Base-by-base conservation (phyloP, 2,888 invertebrate species). In the Drosophila acutilabella region DNA sequence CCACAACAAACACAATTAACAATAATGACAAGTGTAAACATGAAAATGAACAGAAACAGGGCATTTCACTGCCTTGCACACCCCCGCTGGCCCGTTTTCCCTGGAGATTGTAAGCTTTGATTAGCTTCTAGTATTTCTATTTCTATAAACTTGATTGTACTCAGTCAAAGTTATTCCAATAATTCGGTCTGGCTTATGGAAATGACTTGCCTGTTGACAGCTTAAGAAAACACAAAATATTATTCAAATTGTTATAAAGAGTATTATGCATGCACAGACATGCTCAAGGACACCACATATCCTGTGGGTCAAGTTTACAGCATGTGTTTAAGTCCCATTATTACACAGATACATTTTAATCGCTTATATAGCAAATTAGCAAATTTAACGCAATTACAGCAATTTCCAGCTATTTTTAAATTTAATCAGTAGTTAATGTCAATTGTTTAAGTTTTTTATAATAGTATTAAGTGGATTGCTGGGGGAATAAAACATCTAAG, bases 11-110 rank as follows among this genome's bases (percentile, higher is more conserved):
- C 71, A 85, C 89, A 87, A 85, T 88, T 88, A 88, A 78, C 71
- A 87, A 80, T 84, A 84, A 84, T 84, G 84, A 84, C 84, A 88
- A 84, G 76, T 84, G 84, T 84, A 88, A 84, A 84, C 84, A 84
- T 85, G 86, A 84, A 84, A 81, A 84, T 85, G 86, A 64, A 65
- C 56, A 50, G 52, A 14, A 13, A 18, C 59, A 51, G 30, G 14
- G 26, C 23, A 26, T 60, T n/a, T 18, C 18, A 20, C 40, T 6
- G 20, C 40, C 2, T 7, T 18, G 7, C 7, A 38, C 38, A 36
- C 26, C 56, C 16, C 20, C 1, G 20, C 33, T 10, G 10, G 0
- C 26, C 2, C 10, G 16, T 23, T 33, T 18, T 14, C 44, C 23
- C 48, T 58, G 44, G 67, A 80, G 82, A 83, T 83, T 88, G 66